These are phyloP conservation scores for Cardiocondyla obscurior DNA, from an alignment of 1,140 invertebrate species.

Conservation along the genomic window DNA sequence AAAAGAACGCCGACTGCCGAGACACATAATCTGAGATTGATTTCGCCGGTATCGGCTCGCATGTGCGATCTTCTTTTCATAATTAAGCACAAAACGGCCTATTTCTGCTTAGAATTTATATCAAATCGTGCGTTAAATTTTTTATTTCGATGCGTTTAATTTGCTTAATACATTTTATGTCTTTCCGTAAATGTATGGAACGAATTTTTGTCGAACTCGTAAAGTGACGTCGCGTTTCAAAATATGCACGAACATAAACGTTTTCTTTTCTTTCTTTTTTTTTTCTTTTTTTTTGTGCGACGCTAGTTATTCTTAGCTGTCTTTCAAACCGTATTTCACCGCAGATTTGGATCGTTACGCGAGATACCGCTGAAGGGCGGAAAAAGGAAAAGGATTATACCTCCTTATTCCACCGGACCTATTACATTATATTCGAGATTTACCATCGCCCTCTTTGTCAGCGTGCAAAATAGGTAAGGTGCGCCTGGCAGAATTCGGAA, in stretches of 20 bases:
- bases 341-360: constrained; percentile 61
- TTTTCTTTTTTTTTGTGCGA: neutral
- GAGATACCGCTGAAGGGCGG: constrained; percentile 49
- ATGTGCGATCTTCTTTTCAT: neutral
- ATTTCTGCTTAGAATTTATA: too few relatives aligned
- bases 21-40: neutral
- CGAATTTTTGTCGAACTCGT: too few relatives aligned
- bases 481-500: constrained; percentile 21
- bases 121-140: too few relatives aligned
- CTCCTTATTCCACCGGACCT: constrained; percentile 40
- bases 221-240: neutral
- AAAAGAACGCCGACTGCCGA: constrained; percentile 1
- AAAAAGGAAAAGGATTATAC: constrained; percentile 4
- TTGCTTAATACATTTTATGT: too few relatives aligned
- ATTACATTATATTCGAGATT: constrained; percentile 71
- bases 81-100: too few relatives aligned
- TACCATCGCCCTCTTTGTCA: constrained; percentile 68
- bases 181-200: too few relatives aligned
- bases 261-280: neutral
- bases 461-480: constrained; percentile 59
- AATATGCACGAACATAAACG: neutral
- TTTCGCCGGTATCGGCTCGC: neutral
- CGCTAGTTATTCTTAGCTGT: constrained; percentile 63
- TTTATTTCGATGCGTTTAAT: neutral
- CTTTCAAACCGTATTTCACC: constrained; percentile 57